Evolutionary conservation across 2,797 vertebrate genomes (phyloP).

Genomic region (Chiroxiphia lanceolata): DNA sequence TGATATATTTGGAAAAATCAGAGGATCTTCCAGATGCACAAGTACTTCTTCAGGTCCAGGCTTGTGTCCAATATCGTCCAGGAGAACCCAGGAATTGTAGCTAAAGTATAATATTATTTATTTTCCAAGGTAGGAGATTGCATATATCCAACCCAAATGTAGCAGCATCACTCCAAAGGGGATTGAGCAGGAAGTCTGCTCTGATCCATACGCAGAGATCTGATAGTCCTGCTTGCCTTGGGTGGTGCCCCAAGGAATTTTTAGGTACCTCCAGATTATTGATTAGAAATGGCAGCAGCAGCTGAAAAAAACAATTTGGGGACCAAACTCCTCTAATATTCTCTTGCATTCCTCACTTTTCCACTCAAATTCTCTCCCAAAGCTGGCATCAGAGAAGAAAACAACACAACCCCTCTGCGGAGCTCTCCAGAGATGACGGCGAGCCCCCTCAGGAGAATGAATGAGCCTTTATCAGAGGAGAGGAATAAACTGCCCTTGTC

Average conservation of each 20-base stretch:
- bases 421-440: background rate
- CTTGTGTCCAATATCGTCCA: background rate
- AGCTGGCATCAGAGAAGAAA: rapidly evolving
- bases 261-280: background rate
- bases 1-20: background rate
- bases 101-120: background rate
- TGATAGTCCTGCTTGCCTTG: background rate
- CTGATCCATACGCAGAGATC: rapidly evolving
- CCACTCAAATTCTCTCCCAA: background rate
- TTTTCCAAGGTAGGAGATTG: background rate
- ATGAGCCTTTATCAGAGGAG: background rate
- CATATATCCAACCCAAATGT: background rate
- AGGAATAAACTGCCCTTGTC: slow-evolving; percentile 37
- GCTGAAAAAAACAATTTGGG: background rate
- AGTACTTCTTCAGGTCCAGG: background rate
- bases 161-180: background rate
- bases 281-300: background rate
- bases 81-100: background rate
- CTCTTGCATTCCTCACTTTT: background rate
- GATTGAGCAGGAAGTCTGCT: background rate
- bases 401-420: rapidly evolving
- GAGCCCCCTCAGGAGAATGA: background rate
- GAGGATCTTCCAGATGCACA: background rate
- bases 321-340: background rate
- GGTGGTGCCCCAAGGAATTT: background rate